A percentile compares a stretch with the other conserved stretches of the same genome.
Conservation (phyloP, 2,888 invertebrate species). For the Leucophenga maculata region DNA sequence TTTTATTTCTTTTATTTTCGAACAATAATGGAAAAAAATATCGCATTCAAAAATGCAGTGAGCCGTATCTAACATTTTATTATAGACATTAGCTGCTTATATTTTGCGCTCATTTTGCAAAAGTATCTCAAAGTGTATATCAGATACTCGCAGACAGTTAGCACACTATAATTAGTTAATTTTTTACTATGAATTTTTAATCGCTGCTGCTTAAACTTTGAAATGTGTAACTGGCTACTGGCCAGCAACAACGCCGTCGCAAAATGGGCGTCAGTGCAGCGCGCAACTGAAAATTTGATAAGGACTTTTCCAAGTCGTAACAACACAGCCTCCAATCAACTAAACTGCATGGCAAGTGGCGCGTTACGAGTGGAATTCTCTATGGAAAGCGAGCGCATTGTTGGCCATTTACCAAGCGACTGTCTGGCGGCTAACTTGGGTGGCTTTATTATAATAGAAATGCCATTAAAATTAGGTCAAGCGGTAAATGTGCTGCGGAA, state of each 20-base stretch:
- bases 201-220: not conserved
- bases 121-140: too few relatives aligned
- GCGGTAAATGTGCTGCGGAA: not conserved
- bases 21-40: not conserved
- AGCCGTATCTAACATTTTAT: not conserved
- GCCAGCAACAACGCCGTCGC: not conserved
- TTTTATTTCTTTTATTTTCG: not conserved
- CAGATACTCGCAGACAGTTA: not conserved
- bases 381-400: not conserved
- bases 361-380: not conserved
- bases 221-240: not conserved
- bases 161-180: slow-evolving; percentile 20
- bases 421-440: not conserved
- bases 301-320: slow-evolving; percentile 21
- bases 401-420: not conserved
- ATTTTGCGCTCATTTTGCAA: not conserved
- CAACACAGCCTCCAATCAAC: not conserved
- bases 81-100: not conserved
- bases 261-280: slow-evolving; percentile 14
- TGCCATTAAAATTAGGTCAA: slow-evolving; percentile 8
- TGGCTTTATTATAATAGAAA: slow-evolving; percentile 16
- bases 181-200: slow-evolving; percentile 18
- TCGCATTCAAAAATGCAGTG: not conserved
- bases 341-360: not conserved
- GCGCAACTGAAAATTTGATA: slow-evolving; percentile 8